phyloP scores from a whole-genome alignment of 2,888 invertebrate species.

The Diaphora mendica region DNA sequence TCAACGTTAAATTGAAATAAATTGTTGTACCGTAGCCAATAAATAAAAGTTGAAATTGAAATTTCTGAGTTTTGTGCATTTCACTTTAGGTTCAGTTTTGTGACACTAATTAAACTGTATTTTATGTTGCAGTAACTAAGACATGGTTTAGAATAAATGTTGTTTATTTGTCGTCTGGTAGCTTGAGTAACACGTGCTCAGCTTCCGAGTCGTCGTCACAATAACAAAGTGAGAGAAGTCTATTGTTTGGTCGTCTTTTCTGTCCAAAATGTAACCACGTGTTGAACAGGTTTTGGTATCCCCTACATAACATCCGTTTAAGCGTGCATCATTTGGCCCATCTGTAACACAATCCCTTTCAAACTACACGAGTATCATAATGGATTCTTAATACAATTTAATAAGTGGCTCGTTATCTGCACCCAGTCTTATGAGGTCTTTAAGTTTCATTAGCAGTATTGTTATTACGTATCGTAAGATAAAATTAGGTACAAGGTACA shows the following conservation, averaged over 20 bases:
- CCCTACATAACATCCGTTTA: conserved; percentile 64
- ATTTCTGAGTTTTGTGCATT: not conserved
- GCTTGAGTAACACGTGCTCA: conserved; percentile 77
- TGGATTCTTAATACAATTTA: conserved; percentile 35
- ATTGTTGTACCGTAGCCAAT: not conserved
- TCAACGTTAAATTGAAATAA: too few relatives aligned
- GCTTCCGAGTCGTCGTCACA: conserved; percentile 73
- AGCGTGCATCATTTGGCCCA: conserved; percentile 36
- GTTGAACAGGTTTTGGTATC: conserved; percentile 75
- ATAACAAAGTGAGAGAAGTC: conserved; percentile 77
- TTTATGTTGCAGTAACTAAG: conserved; percentile 7
- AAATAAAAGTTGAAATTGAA: not conserved
- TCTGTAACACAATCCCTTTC: conserved; percentile 38
- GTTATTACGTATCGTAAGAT: conserved; percentile 20
- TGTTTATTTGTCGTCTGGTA: conserved; percentile 58
- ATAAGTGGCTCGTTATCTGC: conserved; percentile 36
- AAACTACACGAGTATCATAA: conserved; percentile 38
- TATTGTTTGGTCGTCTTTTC: conserved; percentile 72
- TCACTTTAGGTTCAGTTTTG: not conserved
- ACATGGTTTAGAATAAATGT: conserved; percentile 49
- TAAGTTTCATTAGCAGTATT: conserved; percentile 19
- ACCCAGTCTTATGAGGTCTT: conserved; percentile 22
- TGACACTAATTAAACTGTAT: not conserved
- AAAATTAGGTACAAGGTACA: not conserved
- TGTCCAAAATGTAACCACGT: conserved; percentile 70